Evolutionary conservation across 2,113 vertebrate species (phyloP).

Genomic region (Kobus ellipsiprymnus): DNA sequence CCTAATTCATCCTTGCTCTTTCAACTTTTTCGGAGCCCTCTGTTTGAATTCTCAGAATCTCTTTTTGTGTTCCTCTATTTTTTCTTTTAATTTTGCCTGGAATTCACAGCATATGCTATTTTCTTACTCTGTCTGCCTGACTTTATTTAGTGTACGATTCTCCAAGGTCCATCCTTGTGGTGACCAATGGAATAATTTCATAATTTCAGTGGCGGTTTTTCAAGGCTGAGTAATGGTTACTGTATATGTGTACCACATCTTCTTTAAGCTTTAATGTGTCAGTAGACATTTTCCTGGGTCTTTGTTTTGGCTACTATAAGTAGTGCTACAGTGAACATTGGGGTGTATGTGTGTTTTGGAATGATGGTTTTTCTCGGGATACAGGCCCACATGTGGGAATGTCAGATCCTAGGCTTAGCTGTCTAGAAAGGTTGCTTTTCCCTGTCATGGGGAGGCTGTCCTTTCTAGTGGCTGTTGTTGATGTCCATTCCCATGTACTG

Average conservation of each 20-base stretch:
- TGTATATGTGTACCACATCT: not conserved
- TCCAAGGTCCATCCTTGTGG: not conserved
- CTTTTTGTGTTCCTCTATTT: not conserved
- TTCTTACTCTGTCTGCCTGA: not conserved
- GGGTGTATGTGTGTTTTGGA: not conserved
- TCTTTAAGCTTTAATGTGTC: not conserved
- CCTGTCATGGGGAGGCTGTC: not conserved
- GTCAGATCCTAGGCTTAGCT: not conserved
- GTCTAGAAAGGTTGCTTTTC: not conserved
- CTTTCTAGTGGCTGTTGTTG: not conserved
- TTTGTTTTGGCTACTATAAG: not conserved
- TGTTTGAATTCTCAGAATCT: not conserved
- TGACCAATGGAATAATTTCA: not conserved
- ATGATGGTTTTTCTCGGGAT: not conserved
- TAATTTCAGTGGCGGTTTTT: not conserved
- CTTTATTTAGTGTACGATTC: not conserved
- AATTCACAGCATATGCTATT: not conserved
- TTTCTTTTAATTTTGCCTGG: not conserved
- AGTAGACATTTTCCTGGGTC: not conserved
- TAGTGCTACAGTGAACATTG: not conserved
- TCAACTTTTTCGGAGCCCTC: not conserved
- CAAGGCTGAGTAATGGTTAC: not conserved
- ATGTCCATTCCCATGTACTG: not conserved
- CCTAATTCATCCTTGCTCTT: not conserved
- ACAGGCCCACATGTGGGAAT: not conserved